A percentile compares a stretch with the other conserved stretches of the same genome.
Conservation (phyloP, 2,113 vertebrate species). For the Osmerus mordax region DNA sequence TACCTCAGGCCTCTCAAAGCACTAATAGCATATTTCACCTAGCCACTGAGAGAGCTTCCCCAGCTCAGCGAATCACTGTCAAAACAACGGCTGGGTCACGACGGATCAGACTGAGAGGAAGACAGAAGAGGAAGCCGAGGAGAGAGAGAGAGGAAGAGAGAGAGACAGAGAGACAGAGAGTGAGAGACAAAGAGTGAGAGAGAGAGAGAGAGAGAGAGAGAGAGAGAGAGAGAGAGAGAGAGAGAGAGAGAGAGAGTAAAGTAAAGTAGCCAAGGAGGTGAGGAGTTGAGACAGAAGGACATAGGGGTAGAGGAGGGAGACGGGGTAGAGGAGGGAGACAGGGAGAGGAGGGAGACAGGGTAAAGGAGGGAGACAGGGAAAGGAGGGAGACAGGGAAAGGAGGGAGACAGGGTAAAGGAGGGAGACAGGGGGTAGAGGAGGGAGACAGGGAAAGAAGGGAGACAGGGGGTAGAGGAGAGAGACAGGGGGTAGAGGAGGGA, state of each 20-base stretch:
- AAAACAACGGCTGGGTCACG: background rate
- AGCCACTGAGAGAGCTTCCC: background rate
- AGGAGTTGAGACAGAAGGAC: background rate
- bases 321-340: background rate
- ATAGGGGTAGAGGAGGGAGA: too few species aligned
- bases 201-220: background rate
- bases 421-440: too few species aligned
- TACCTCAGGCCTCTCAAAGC: slow-evolving; percentile 24
- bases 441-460: too few species aligned
- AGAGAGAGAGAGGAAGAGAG: background rate
- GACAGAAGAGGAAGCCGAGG: background rate
- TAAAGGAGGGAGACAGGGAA: background rate
- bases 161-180: background rate
- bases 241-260: slow-evolving; percentile 3
- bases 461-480: too few species aligned
- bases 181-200: background rate
- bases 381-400: background rate
- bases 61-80: slow-evolving; percentile 1
- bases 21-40: background rate
- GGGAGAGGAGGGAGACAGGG: background rate
- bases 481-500: too few species aligned
- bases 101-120: background rate
- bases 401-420: too few species aligned
- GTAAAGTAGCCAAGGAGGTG: background rate
- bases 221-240: background rate